Evolutionary conservation across 1,140 invertebrate genomes (phyloP), one percentile per base, ranked within the genome.

Genomic region (Lasaia peninsularis): DNA sequence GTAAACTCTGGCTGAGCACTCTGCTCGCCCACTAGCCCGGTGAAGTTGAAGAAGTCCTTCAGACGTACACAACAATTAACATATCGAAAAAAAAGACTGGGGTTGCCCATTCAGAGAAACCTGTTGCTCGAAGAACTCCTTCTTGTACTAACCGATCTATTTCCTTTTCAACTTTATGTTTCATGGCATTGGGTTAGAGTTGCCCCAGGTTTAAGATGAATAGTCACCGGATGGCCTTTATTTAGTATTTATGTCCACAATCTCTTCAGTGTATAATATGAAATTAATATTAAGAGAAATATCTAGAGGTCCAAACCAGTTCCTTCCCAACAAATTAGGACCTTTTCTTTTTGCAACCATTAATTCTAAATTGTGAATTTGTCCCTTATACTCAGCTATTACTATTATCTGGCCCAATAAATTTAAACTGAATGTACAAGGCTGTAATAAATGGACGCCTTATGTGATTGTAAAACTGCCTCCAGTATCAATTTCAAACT

Each of bases 151-250:
- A 60, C 56, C 78, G 56, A 16, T 87, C 70, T 34, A 89, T 63
- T 69, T 91, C 84, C 16, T 62, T 56, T 33, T 83, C 75, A 5
- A 90, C 75, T 60, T 75, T 70, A 8, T 75, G 68, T 53, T 67
- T 73, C 21, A 90, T 59, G n/a, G 85, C 78, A 62, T 68, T 85
- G 3, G 86, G 82, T 65, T 1, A 65, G 66, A 9, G 11, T 35
- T 2, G 37, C 56, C 21, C 35, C 55, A 11, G 59, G 49, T 49
- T 65, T 72, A 14, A 67, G 31, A 31, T 67, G 61, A 37, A 71
- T 69, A 4, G 54, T 35, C 0, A 74, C 63, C 28, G 60, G 58
- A 8, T 55, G 24, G n/a, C 66, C 67, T 9, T 56, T 67, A 32
- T 52, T 65, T 67, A 20, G 48, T 32, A 24, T 65, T 11, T 6